phyloP scores from a whole-genome alignment of 2,113 vertebrate species.

The Atlantisia rogersi region DNA sequence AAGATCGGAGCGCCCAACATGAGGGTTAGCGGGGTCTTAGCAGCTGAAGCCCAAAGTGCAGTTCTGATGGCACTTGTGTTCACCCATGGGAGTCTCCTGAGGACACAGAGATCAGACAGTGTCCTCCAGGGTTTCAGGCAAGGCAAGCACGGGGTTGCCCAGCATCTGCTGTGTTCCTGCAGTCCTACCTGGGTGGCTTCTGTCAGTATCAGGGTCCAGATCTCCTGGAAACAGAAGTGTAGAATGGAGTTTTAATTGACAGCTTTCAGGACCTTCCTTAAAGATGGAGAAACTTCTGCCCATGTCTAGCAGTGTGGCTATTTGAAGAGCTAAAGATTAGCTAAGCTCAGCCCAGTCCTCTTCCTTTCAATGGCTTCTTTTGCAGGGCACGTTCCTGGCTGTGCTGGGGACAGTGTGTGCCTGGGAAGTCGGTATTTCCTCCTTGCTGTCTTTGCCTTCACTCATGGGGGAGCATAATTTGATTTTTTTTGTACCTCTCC shows the following conservation, averaged over 20 bases:
- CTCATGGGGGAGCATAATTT: neutral
- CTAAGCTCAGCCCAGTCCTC: neutral
- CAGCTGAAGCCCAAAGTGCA: neutral
- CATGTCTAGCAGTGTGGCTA: neutral
- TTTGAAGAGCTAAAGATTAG: neutral
- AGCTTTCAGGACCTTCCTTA: neutral
- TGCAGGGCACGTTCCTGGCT: neutral
- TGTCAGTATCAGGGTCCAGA: neutral
- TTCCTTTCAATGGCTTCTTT: neutral
- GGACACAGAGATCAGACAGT: neutral
- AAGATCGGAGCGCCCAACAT: neutral
- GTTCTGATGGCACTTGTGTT: neutral
- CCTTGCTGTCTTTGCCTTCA: neutral
- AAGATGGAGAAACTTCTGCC: neutral
- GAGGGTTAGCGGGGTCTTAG: neutral
- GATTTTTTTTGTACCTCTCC: neutral
- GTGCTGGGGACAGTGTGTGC: neutral
- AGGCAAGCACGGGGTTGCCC: neutral
- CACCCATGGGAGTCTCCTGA: neutral
- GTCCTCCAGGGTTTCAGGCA: neutral
- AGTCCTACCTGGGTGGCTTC: neutral
- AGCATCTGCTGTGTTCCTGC: neutral
- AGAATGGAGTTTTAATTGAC: neutral
- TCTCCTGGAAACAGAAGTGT: neutral
- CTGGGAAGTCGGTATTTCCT: neutral